phyloP scores from a whole-genome alignment of 2,797 vertebrate genomes.

The Pseudochirops corinnae region DNA sequence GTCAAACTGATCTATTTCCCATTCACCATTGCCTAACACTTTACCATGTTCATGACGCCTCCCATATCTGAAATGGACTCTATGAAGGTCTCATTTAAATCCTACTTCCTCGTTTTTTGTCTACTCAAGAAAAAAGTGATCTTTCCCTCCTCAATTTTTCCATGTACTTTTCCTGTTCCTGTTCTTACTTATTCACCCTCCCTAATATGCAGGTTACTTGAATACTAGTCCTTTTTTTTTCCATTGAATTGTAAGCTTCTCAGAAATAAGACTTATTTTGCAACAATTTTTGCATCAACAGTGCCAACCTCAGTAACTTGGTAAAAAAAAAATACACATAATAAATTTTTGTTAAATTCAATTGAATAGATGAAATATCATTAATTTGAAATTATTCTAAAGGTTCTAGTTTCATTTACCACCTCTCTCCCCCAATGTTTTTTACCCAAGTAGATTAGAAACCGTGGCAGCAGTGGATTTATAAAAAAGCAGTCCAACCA shows the following conservation, averaged over 20 bases:
- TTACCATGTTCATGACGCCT: neutral
- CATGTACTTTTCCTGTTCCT: neutral
- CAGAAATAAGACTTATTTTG: neutral
- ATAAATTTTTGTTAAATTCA: neutral
- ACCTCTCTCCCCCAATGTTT: neutral
- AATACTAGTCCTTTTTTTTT: neutral
- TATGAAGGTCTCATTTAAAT: neutral
- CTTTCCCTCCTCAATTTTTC: neutral
- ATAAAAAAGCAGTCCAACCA: neutral
- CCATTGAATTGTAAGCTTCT: neutral
- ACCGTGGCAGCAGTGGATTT: neutral
- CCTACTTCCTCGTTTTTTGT: neutral
- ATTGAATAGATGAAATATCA: neutral
- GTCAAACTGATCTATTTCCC: neutral
- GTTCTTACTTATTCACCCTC: neutral
- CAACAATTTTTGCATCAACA: neutral
- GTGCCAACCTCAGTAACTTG: neutral
- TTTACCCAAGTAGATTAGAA: neutral
- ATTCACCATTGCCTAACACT: neutral
- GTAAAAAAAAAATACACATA: neutral
- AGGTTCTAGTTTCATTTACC: neutral
- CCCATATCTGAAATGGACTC: neutral
- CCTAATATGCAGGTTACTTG: neutral
- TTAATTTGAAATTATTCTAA: neutral
- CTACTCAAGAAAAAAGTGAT: neutral